phyloP scores from a whole-genome alignment of 2,888 invertebrate genomes.

The Drosophila pullipes region DNA sequence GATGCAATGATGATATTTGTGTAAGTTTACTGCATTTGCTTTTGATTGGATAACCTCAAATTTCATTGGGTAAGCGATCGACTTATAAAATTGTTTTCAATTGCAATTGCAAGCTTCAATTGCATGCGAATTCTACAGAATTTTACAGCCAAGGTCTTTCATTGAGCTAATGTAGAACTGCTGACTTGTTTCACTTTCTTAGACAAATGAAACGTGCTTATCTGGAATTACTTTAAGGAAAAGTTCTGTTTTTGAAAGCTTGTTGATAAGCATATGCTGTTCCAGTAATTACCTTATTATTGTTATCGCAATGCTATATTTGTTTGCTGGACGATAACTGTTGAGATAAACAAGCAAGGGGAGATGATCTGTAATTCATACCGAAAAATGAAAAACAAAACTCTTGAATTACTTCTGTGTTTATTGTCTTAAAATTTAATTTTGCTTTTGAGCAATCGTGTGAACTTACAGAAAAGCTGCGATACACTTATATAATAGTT shows the following conservation, averaged over 20 bases:
- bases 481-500: not conserved
- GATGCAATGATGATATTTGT: constrained; percentile 98
- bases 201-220: constrained; percentile 21
- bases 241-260: constrained; percentile 26
- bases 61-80: constrained; percentile 25
- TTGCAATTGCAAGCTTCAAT: constrained; percentile 42
- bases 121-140: constrained; percentile 12
- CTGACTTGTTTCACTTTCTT: constrained; percentile 33
- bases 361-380: not conserved
- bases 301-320: constrained; percentile 32
- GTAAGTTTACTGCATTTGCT: constrained; percentile 87
- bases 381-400: not conserved
- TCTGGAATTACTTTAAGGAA: constrained; percentile 19
- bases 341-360: not conserved
- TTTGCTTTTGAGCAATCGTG: not conserved
- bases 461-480: not conserved
- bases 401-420: not conserved
- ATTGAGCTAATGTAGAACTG: constrained; percentile 1
- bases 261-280: constrained; percentile 19
- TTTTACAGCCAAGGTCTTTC: constrained; percentile 29
- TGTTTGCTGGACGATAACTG: constrained; percentile 5
- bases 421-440: not conserved
- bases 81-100: constrained; percentile 25
- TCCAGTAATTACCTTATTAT: constrained; percentile 25
- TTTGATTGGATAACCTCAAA: constrained; percentile 29